phyloP scores from a whole-genome alignment of 2,888 invertebrate species.

The Glaucopsyche alexis region DNA sequence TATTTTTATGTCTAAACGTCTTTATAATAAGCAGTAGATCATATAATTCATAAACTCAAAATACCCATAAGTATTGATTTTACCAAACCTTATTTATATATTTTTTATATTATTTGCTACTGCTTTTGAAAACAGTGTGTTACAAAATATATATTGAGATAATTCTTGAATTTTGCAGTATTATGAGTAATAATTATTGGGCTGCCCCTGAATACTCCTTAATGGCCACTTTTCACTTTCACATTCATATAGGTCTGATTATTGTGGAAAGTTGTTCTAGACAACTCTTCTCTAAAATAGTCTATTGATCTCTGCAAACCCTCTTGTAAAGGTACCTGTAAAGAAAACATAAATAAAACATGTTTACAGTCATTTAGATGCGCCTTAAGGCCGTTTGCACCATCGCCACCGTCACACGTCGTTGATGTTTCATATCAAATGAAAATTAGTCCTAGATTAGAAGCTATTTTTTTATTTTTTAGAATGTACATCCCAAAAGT shows the following conservation, averaged over 20 bases:
- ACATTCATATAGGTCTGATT: slow-evolving; percentile 73
- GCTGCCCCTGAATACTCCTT: slow-evolving; percentile 16
- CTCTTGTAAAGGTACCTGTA: slow-evolving; percentile 87
- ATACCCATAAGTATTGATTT: too few species aligned
- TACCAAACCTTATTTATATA: too few species aligned
- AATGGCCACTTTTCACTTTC: slow-evolving; percentile 52
- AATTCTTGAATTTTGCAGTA: neutral
- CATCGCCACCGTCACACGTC: too few species aligned
- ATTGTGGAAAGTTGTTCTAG: slow-evolving; percentile 69
- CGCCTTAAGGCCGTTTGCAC: too few species aligned
- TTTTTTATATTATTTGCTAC: neutral
- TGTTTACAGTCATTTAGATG: too few species aligned
- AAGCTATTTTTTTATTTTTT: too few species aligned
- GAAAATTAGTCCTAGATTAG: too few species aligned
- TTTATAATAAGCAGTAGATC: too few species aligned
- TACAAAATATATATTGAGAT: neutral
- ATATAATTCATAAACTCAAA: too few species aligned
- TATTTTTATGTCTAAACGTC: too few species aligned
- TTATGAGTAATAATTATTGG: neutral
- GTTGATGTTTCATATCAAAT: too few species aligned
- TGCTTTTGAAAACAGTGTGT: neutral
- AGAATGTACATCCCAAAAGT: too few species aligned
- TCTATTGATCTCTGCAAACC: slow-evolving; percentile 95
- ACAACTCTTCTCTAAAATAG: slow-evolving; percentile 95
- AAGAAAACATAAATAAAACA: slow-evolving; percentile 32